phyloP scores from a whole-genome alignment of 2,797 vertebrate genomes.

The Eulemur albifrons region DNA sequence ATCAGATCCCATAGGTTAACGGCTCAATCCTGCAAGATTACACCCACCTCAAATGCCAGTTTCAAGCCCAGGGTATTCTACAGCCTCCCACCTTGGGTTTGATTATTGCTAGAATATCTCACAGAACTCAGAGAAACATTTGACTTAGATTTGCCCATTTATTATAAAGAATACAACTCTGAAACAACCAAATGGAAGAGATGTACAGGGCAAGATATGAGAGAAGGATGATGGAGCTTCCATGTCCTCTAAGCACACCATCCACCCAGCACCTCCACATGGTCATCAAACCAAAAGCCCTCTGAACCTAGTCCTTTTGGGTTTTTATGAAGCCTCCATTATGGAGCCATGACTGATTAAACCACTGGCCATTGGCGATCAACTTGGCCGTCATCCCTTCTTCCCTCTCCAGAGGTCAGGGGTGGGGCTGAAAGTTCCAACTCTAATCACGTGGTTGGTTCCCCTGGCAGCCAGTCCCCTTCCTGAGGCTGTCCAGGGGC shows the following conservation, averaged over 20 bases:
- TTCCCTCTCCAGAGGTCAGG: neutral
- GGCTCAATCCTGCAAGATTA: neutral
- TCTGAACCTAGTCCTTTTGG: neutral
- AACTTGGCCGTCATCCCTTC: neutral
- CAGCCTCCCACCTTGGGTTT: neutral
- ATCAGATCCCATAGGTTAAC: neutral
- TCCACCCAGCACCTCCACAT: neutral
- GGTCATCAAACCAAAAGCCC: neutral
- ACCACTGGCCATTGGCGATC: neutral
- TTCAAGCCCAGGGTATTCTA: neutral
- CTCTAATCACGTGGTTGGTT: neutral
- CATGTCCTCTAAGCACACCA: rapidly evolving
- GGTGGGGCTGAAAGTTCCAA: neutral
- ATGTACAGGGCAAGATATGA: no score
- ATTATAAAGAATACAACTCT: neutral
- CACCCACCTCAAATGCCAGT: neutral
- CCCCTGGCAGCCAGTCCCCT: neutral
- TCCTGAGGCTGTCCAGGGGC: neutral
- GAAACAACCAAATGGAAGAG: neutral
- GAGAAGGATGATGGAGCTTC: neutral
- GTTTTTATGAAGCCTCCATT: neutral
- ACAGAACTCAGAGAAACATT: neutral
- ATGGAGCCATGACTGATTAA: neutral
- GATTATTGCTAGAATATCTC: neutral
- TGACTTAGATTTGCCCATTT: neutral